These are phyloP conservation scores for Oncorhynchus masou DNA, from an alignment of 2,113 vertebrate genomes.

Conservation along the genomic window DNA sequence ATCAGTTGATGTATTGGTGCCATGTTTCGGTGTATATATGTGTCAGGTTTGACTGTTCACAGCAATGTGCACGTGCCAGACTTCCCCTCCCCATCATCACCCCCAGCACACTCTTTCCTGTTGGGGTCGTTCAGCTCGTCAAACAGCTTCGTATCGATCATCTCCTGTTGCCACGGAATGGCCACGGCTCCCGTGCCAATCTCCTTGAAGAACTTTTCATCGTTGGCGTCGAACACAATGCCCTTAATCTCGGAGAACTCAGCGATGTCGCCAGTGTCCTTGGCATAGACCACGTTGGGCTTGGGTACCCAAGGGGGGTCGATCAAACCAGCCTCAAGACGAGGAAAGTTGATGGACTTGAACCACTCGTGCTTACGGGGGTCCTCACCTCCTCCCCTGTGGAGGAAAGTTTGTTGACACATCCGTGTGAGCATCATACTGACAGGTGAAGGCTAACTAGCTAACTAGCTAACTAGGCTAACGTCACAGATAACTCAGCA, in stretches of 20 bases:
- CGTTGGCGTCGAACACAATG: constrained; percentile 85
- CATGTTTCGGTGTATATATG: background rate
- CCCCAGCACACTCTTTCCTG: constrained; percentile 66
- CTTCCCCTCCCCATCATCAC: constrained; percentile 71
- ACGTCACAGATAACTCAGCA: constrained; percentile 88
- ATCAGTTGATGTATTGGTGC: background rate
- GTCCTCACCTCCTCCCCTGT: constrained; percentile 80
- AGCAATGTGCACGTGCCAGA: constrained; percentile 87
- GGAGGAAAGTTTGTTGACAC: constrained; percentile 32
- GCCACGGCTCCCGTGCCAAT: constrained; percentile 86
- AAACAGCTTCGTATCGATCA: constrained; percentile 87
- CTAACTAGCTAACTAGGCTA: background rate
- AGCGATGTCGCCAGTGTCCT: constrained; percentile 87
- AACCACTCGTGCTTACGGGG: constrained; percentile 90
- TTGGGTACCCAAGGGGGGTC: constrained; percentile 87
- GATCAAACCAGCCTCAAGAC: constrained; percentile 86
- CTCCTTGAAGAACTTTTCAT: constrained; percentile 86
- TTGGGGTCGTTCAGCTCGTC: constrained; percentile 87
- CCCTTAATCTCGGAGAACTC: constrained; percentile 90
- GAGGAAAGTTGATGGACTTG: constrained; percentile 85
- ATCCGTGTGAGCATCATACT: background rate
- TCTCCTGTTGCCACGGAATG: constrained; percentile 87
- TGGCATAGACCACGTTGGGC: constrained; percentile 90
- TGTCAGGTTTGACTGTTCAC: constrained; percentile 58
- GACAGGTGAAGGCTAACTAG: too few species aligned